A percentile compares a stretch with the other conserved stretches of the same genome.
Conservation (phyloP, 1,140 invertebrate species). For the Drosophila ohnishii region DNA sequence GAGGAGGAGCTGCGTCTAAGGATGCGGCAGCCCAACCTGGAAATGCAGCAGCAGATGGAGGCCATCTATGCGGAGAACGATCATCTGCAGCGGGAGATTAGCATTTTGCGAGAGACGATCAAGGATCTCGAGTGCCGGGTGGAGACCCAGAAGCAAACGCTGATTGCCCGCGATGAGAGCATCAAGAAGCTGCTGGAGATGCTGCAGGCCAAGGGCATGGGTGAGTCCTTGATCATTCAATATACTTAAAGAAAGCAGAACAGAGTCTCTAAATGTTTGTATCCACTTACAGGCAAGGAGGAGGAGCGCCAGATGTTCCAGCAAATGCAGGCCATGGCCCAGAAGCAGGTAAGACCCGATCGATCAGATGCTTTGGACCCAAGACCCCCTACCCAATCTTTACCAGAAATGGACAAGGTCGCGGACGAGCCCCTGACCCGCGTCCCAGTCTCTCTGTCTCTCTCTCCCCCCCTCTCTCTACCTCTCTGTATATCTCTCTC, state of each 20-base stretch:
- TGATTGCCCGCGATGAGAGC: slow-evolving; percentile 97
- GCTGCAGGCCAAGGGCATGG: slow-evolving; percentile 98
- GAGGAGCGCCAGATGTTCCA: slow-evolving; percentile 97
- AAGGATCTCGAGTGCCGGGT: slow-evolving; percentile 98
- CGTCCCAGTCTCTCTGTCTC: slow-evolving; percentile 11
- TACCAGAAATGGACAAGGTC: slow-evolving; percentile 39
- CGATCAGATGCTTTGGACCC: slow-evolving; percentile 60
- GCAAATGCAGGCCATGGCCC: slow-evolving; percentile 97
- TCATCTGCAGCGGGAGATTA: slow-evolving; percentile 96
- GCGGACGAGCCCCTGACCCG: slow-evolving; percentile 13
- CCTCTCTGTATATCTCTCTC: slow-evolving; percentile 37
- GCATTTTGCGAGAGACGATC: slow-evolving; percentile 96
- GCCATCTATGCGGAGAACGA: slow-evolving; percentile 96
- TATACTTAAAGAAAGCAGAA: rapidly evolving
- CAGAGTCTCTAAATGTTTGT: neutral
- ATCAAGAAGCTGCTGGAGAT: slow-evolving; percentile 99
- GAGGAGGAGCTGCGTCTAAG: slow-evolving; percentile 95
- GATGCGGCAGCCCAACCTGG: slow-evolving; percentile 93
- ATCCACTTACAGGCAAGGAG: slow-evolving; percentile 90
- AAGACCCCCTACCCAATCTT: neutral
- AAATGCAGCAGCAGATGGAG: slow-evolving; percentile 96
- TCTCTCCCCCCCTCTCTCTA: slow-evolving; percentile 30
- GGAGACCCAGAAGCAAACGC: slow-evolving; percentile 98
- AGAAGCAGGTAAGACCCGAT: slow-evolving; percentile 92
- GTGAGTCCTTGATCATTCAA: slow-evolving; percentile 85